phyloP scores from a whole-genome alignment of 2,797 vertebrate species.

The Anisognathus igniventris region DNA sequence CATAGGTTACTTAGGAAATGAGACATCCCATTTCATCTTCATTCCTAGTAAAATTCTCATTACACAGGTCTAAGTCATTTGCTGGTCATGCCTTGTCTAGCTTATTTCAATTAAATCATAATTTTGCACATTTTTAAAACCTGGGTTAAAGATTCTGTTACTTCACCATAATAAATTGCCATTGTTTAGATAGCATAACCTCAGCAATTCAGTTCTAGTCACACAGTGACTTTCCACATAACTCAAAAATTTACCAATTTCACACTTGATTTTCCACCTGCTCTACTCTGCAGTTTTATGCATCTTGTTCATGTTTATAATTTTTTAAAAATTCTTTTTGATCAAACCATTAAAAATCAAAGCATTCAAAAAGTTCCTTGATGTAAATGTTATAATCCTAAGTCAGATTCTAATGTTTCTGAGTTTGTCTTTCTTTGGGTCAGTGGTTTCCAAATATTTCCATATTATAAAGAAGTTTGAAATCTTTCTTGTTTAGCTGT shows the following conservation, averaged over 20 bases:
- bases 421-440: neutral
- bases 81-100: neutral
- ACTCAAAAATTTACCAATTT: constrained; percentile 30
- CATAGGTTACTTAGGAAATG: neutral
- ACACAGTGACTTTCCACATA: neutral
- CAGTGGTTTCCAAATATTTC: neutral
- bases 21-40: neutral
- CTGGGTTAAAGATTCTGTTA: neutral
- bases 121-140: constrained; percentile 23
- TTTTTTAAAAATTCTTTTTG: neutral
- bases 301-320: neutral
- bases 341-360: neutral
- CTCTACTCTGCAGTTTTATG: neutral
- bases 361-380: neutral
- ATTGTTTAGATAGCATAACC: neutral
- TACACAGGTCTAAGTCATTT: neutral
- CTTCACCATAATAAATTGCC: neutral
- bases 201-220: neutral
- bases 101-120: neutral
- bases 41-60: neutral
- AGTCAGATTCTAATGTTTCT: neutral
- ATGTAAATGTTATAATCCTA: neutral
- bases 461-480: neutral
- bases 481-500: neutral
- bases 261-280: constrained; percentile 47